A percentile compares a stretch with the other conserved stretches of the same genome.
These are phyloP conservation scores for Halocynthia roretzi DNA, from an alignment of 23 tunicate species.

Conservation along the genomic window DNA sequence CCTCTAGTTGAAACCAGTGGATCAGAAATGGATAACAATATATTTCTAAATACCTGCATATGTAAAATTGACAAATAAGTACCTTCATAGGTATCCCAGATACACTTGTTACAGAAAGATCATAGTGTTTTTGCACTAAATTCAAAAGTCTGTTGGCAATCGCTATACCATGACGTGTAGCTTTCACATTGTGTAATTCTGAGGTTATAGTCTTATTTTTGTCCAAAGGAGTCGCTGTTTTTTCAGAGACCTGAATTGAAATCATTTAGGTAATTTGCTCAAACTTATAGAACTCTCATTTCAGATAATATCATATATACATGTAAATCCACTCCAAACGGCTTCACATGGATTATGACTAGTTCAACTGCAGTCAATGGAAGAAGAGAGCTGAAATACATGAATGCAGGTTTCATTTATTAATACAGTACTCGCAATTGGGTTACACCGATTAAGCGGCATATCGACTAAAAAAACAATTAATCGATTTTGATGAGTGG, in stretches of 20 bases:
- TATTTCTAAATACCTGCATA: too few relatives aligned
- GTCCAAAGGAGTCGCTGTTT: conserved; percentile 2
- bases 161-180: conserved; percentile 82
- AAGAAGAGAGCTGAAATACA: conserved; percentile 21
- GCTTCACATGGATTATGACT: conserved; percentile 68
- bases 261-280: not conserved
- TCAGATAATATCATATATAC: not conserved
- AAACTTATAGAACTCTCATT: not conserved
- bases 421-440: not conserved
- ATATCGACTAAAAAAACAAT: too few relatives aligned
- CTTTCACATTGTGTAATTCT: conserved; percentile 83
- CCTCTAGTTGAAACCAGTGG: too few relatives aligned
- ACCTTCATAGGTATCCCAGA: conserved; percentile 98
- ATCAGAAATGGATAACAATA: too few relatives aligned
- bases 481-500: too few relatives aligned
- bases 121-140: conserved; percentile 62
- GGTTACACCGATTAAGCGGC: not conserved
- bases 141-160: conserved; percentile 79
- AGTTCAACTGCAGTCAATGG: conserved; percentile 40
- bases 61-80: not conserved
- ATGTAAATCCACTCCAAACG: conserved; percentile 38
- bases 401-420: not conserved
- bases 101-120: conserved; percentile 79
- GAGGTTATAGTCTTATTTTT: conserved; percentile 1
- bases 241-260: conserved; percentile 13